Conservation (phyloP, 2,113 vertebrate genomes). For the Gambusia holbrooki region DNA sequence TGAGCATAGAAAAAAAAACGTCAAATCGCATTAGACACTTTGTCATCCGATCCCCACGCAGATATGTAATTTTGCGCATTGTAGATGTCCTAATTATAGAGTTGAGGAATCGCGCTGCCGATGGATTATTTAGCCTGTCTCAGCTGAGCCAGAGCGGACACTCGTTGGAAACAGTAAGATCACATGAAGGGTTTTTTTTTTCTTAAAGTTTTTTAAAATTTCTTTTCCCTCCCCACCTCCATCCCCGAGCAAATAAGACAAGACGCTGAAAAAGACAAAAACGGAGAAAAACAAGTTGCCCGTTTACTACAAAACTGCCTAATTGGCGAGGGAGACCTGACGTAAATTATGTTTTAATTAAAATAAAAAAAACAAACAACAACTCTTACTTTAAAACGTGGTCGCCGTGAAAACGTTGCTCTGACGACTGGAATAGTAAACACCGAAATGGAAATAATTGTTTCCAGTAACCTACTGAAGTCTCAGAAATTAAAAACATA, state of each 20-base stretch:
- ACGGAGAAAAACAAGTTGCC: background rate
- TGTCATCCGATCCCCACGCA: conserved; percentile 56
- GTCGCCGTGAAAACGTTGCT: background rate
- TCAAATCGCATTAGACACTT: conserved; percentile 43
- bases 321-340: background rate
- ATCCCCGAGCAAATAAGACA: too few species aligned
- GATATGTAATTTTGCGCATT: conserved; percentile 42
- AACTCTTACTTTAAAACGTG: background rate
- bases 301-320: background rate
- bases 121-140: conserved; percentile 55
- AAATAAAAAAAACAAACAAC: background rate
- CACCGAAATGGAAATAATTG: background rate
- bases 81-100: conserved; percentile 67
- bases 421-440: background rate
- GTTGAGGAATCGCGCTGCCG: conserved; percentile 58
- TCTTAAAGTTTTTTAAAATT: too few species aligned
- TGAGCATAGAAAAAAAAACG: conserved; percentile 41
- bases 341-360: background rate
- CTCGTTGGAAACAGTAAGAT: conserved; percentile 43
- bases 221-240: too few species aligned
- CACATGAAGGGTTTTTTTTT: background rate
- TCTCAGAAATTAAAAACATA: background rate
- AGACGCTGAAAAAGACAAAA: background rate
- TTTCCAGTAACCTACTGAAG: background rate
- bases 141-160: conserved; percentile 39